phyloP scores from a whole-genome alignment of 2,797 vertebrate species.

The Cacajao melanocephalus region DNA sequence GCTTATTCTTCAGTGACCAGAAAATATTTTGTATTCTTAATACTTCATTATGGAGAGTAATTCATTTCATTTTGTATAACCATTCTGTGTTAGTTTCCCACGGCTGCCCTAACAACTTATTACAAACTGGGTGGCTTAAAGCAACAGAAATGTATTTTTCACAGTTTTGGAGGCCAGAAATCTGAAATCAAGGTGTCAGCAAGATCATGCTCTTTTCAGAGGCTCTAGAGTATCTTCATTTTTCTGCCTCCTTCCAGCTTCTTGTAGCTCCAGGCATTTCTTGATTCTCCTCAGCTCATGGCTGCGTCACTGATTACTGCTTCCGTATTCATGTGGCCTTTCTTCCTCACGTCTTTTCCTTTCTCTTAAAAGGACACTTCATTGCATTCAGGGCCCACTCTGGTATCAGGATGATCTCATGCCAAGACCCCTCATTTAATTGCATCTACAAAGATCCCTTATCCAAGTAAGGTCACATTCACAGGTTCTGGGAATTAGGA shows the following conservation, averaged over 20 bases:
- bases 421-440: not conserved
- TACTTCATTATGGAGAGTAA: not conserved
- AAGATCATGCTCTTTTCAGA: rapidly evolving
- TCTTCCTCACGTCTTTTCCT: not conserved
- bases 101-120: not conserved
- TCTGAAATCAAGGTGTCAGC: not conserved
- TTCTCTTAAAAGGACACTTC: not conserved
- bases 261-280: too few relatives aligned
- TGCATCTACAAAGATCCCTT: not conserved
- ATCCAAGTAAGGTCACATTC: not conserved
- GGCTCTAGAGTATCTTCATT: not conserved
- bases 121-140: not conserved
- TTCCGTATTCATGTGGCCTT: not conserved
- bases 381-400: not conserved
- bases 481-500: not conserved
- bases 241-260: not conserved
- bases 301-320: not conserved
- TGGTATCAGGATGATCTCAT: not conserved
- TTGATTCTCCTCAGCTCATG: not conserved
- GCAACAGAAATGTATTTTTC: not conserved
- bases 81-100: not conserved
- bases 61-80: not conserved
- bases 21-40: not conserved
- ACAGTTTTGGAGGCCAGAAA: not conserved
- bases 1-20: not conserved